Conservation (phyloP, 1,140 invertebrate genomes). For the Argopecten irradians region DNA sequence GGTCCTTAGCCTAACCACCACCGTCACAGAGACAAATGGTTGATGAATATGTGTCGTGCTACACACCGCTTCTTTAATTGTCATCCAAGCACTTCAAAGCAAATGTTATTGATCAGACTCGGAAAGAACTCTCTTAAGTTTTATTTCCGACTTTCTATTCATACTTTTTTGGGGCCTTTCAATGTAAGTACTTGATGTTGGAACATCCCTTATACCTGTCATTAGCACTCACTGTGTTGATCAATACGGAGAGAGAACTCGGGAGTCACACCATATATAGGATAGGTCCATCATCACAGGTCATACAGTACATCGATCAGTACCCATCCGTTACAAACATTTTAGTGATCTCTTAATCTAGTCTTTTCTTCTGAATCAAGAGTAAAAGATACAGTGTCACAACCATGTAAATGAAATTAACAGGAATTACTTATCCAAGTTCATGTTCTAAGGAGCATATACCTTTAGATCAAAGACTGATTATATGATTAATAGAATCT, state of each 20-base stretch:
- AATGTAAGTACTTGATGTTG: slow-evolving; percentile 3
- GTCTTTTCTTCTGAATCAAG: no score
- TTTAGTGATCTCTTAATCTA: no score
- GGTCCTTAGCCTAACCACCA: background rate
- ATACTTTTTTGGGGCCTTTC: background rate
- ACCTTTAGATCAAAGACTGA: no score
- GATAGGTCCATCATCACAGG: background rate
- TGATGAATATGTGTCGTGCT: slow-evolving; percentile 11
- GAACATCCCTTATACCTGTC: background rate
- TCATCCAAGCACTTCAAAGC: slow-evolving; percentile 20
- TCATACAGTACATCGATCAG: background rate
- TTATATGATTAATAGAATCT: no score
- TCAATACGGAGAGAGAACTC: background rate
- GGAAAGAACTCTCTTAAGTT: background rate
- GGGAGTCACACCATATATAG: background rate
- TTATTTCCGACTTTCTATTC: slow-evolving; percentile 22
- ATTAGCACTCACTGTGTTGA: background rate
- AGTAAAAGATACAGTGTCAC: no score
- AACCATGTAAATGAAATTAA: no score
- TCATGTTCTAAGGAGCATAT: no score
- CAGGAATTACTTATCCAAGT: no score
- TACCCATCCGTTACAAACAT: background rate
- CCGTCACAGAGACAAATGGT: background rate
- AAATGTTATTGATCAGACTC: background rate
- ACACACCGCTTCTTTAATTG: slow-evolving; percentile 6